Conservation (phyloP, 2,113 vertebrate genomes). For the Hippocampus abdominalis region DNA sequence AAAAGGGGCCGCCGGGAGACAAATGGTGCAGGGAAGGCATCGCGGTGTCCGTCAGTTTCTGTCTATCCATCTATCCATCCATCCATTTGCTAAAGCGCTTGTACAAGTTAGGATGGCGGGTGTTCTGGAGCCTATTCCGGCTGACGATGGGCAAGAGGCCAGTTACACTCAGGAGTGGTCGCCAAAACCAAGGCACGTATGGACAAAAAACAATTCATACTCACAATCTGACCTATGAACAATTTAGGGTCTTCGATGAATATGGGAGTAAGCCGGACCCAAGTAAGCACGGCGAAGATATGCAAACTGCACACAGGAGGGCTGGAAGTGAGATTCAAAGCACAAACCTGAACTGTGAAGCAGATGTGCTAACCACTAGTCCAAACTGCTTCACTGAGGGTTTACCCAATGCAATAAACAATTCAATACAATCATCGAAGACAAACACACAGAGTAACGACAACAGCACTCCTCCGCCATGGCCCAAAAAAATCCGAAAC, state of each 20-base stretch:
- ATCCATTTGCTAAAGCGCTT: background rate
- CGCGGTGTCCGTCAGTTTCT: slow-evolving; percentile 48
- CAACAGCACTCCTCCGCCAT: background rate
- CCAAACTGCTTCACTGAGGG: background rate
- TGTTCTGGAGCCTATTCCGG: background rate
- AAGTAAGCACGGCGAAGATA: background rate
- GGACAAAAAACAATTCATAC: background rate
- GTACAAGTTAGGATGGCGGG: background rate
- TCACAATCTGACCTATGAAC: background rate
- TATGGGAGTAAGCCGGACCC: background rate
- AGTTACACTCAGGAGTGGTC: background rate
- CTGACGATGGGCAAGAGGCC: background rate
- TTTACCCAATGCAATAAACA: too few species aligned
- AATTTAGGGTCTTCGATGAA: background rate
- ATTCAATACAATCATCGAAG: too few species aligned
- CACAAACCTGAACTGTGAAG: background rate
- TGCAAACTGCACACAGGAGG: background rate
- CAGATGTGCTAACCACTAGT: background rate
- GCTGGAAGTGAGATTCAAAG: background rate
- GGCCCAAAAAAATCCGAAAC: background rate
- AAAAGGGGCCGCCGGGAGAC: slow-evolving; percentile 61
- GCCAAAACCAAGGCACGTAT: background rate
- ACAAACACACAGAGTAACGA: background rate
- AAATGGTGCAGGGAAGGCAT: slow-evolving; percentile 67
- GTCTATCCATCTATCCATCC: slow-evolving; percentile 18